Evolutionary conservation across 2,888 invertebrate species (phyloP), one percentile per base, ranked within the genome.

Genomic region (Ceratothoa steindachneri): DNA sequence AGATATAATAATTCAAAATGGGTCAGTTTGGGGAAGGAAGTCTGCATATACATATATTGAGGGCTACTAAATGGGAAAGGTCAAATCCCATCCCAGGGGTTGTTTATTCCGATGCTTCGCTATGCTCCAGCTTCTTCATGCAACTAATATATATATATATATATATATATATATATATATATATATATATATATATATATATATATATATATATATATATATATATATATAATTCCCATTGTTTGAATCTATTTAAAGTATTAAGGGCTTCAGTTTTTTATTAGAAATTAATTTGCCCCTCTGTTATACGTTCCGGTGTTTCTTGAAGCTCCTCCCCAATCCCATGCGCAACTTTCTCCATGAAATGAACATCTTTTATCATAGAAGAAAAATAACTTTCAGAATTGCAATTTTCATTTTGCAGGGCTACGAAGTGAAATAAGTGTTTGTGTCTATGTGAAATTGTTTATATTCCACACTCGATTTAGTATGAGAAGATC

Each of bases 141-240:
- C n/a, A n/a, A n/a, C n/a, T n/a, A 3, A 65, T 65, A 65, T 65
- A 65, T 65, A 5, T 0, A 24, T 65, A 65, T 65, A 65, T 65
- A 65, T 65, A 65, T 24, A 65, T 24, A 65, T 65, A 5, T 24
- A 65, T 24, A 65, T 0, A 24, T 65, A 65, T 65, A 64, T 65
- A 5, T 65, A 65, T 65, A 65, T 65, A 65, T 65, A 65, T 65
- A 5, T 0, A 65, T 24, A 24, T 65, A 65, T 24, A 65, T 24
- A 65, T 24, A 65, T 65, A 5, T 65, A 65, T 65, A 65, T 24
- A 65, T 65, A 65, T 65, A 65, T 64, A 64, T 64, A 5, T 64
- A 64, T 64, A 64, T 64, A 64, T 64, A 64, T 3, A 64, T 3
- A 64, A 19, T 2, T 64, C n/a, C 24, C 2, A 19, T 19, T 64